Conservation (phyloP, 2,797 vertebrate genomes). For the Pipistrellus kuhlii region DNA sequence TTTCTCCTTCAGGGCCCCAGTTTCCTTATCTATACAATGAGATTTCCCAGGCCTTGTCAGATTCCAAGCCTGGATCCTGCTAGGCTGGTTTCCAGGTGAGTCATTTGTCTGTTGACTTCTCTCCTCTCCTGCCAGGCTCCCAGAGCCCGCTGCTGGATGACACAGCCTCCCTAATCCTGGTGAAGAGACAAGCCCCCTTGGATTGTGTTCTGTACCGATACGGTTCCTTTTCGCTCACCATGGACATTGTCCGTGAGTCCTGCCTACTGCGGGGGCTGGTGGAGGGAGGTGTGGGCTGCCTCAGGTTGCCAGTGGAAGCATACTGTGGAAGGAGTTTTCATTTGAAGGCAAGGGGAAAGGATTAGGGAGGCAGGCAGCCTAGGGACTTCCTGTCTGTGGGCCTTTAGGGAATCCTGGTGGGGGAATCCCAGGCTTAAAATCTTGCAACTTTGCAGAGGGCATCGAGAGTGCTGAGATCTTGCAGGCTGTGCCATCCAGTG, state of each 20-base stretch:
- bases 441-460: slow-evolving; percentile 89
- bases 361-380: background rate
- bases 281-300: background rate
- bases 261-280: background rate
- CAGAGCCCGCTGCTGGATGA: slow-evolving; percentile 64
- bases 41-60: slow-evolving; percentile 5
- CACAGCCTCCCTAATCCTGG: slow-evolving; percentile 87
- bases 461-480: slow-evolving; percentile 96
- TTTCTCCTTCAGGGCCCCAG: background rate
- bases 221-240: slow-evolving; percentile 91
- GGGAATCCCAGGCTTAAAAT: background rate
- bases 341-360: background rate
- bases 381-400: background rate
- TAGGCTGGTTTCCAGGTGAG: slow-evolving; percentile 12
- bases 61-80: background rate
- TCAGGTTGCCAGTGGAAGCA: background rate
- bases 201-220: slow-evolving; percentile 94
- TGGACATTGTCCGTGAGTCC: slow-evolving; percentile 94
- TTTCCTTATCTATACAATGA: slow-evolving; percentile 47
- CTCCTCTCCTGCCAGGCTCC: slow-evolving; percentile 42
- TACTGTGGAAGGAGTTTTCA: background rate
- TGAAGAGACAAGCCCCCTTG: slow-evolving; percentile 91
- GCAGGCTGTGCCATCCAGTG: slow-evolving; percentile 88
- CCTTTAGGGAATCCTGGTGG: background rate
- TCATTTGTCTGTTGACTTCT: slow-evolving; percentile 19